These are phyloP conservation scores for Mimachlamys varia DNA, from an alignment of 2,888 invertebrate species.

Conservation along the genomic window DNA sequence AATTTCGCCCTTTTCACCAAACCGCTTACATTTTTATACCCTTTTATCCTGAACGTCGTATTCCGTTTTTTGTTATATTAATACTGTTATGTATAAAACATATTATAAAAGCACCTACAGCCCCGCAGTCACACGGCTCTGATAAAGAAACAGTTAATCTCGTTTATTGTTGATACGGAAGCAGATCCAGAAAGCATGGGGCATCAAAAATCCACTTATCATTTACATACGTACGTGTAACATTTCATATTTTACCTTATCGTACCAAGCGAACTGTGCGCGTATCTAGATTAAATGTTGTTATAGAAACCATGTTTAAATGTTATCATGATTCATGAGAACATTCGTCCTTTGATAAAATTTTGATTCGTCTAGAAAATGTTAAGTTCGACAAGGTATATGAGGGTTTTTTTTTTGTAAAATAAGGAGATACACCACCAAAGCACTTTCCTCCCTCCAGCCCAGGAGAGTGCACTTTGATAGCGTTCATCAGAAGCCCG, in stretches of 20 bases:
- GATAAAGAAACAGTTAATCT: neutral
- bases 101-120: neutral
- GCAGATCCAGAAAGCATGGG: neutral
- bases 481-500: neutral
- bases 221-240: neutral
- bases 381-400: neutral
- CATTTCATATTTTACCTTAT: constrained; percentile 1
- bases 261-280: neutral
- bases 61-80: too few relatives aligned
- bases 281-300: neutral
- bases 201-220: neutral
- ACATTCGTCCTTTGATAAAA: constrained; percentile 9
- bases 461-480: neutral
- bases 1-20: too few relatives aligned
- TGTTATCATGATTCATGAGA: constrained; percentile 5
- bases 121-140: neutral
- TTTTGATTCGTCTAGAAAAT: constrained; percentile 7
- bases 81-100: too few relatives aligned
- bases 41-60: too few relatives aligned
- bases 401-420: neutral
- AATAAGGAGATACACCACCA: neutral
- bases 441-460: neutral
- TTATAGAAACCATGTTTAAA: constrained; percentile 20
- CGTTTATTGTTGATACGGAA: neutral
- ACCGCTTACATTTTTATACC: too few relatives aligned